Evolutionary conservation across 2,888 invertebrate genomes (phyloP), one percentile per base, ranked within the genome.

Genomic region (Synergus laeviventris): DNA sequence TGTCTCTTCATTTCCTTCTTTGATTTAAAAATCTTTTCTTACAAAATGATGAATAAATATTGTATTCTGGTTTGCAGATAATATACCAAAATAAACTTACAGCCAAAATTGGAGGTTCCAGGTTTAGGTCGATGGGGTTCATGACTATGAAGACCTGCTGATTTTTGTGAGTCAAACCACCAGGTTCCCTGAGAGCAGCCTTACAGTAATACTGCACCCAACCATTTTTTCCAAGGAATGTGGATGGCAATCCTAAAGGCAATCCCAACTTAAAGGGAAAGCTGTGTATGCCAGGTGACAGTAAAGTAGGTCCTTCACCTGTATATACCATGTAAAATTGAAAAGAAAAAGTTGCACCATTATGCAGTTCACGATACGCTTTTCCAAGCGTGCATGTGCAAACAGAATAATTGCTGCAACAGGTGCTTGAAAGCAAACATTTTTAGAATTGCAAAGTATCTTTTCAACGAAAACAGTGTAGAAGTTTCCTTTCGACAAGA

Each of bases 141-240:
- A 98, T 97, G 3, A 98, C 97, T 86, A 98, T 97, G 91, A 98
- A 98, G n/a, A 98, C 98, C 92, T 98, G 98, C 91, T 98, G 97
- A 90, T 98, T 98, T 91, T 98, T 98, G 89, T 98, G 98, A 7
- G 97, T 97, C 54, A 98, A 92, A 0, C 97, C 97, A 82, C 95
- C 95, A 9, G 97, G 96, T 87, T 98, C 98, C 70, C 97, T 92
- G 21, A 97, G 92, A 0, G 97, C 97, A 24, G 97, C 96, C 91
- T 97, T 97, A 88, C 97, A 98, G 89, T 95, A 98, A 91, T 97
- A 98, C 91, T 98, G 98, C 66, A 98, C 97, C 97, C 97, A 98
- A 73, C 98, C 98, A 87, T 97, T 97, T 82, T 97, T 97, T 45
- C 98, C 98, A 18, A 98, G 92, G 91, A 98, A 98, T 59, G 98